phyloP scores from a whole-genome alignment of 2,888 invertebrate genomes.

The Scaptodrosophila latifasciaeformis region DNA sequence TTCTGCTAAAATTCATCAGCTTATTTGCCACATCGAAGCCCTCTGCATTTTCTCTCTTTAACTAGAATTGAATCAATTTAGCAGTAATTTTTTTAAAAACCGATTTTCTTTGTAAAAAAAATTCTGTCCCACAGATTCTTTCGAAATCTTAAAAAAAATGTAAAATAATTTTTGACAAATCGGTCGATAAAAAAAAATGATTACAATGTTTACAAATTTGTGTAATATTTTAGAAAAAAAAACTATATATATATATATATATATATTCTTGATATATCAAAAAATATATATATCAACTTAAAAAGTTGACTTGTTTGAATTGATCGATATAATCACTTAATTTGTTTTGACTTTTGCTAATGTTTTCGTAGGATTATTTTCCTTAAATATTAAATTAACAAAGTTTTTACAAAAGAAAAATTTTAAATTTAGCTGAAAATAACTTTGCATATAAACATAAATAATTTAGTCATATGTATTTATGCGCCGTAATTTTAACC shows the following conservation, averaged over 20 bases:
- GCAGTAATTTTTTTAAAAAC: too few relatives aligned
- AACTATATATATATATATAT: constrained; percentile 23
- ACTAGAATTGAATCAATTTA: too few relatives aligned
- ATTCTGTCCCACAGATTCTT: too few relatives aligned
- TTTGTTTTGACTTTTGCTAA: constrained; percentile 64
- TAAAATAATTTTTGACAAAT: too few relatives aligned
- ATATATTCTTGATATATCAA: constrained; percentile 22
- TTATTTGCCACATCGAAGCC: too few relatives aligned
- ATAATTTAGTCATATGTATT: constrained; percentile 13
- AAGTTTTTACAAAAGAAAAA: background rate
- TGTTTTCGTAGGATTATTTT: constrained; percentile 45
- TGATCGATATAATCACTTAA: constrained; percentile 30
- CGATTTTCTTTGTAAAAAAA: too few relatives aligned
- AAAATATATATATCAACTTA: background rate
- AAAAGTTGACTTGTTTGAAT: constrained; percentile 30
- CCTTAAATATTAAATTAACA: background rate
- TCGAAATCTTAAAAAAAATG: too few relatives aligned
- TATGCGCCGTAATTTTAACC: constrained; percentile 1
- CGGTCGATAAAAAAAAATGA: background rate
- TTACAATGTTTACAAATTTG: background rate
- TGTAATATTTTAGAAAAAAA: background rate
- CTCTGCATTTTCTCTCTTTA: too few relatives aligned
- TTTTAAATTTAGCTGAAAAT: background rate
- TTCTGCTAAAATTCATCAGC: too few relatives aligned
- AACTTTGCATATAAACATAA: constrained; percentile 27